Base-by-base conservation (phyloP, 2,888 invertebrate genomes). In the Andrena fulva region DNA sequence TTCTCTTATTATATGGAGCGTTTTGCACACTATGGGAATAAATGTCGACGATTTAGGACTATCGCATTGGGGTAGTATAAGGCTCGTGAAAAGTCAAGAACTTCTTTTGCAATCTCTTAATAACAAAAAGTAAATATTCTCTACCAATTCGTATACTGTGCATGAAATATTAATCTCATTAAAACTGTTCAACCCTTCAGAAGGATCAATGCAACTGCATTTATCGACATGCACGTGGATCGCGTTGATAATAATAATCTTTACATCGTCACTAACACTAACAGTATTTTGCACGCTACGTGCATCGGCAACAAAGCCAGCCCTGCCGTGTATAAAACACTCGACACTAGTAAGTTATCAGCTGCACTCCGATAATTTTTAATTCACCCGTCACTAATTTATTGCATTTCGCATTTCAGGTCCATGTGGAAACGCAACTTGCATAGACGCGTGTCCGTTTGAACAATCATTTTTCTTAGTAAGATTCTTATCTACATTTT, bases 381-480 rank as follows among this genome's bases (percentile, higher is more conserved):
- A 71, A 50, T 56, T 54, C 8, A 24, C n/a, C n/a, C 4, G 1
- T 68, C 7, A 52, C 33, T 69, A 63, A 85, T 69, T 64, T 24
- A 72, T 60, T 60, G 12, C 7, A 8, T 48, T 68, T 64, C 27
- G 67, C 70, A 72, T 89, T 90, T 35, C 68, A 93, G 93, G 89
- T 85, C 89, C 85, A 60, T 92, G 90, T 73, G 92, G 94, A 35
- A 88, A 87, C 71, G 92, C 94, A n/a, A 94, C 93, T 24, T 95
- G 94, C 84, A 91, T 95, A 73, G 95, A 94, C 88, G 87, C 90
- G 5, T 95, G 95, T 87, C 95, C 95, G 7, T 95, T 95, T 89
- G 94, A 94, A 35, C 88, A 94, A 27, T 92, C 94, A 1, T 95
- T 94, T 85, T 95, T 95, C 83, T 84, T 95, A 77, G 94, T 94